Conservation (phyloP, 2,888 invertebrate species). For the Diplazon laetatorius region DNA sequence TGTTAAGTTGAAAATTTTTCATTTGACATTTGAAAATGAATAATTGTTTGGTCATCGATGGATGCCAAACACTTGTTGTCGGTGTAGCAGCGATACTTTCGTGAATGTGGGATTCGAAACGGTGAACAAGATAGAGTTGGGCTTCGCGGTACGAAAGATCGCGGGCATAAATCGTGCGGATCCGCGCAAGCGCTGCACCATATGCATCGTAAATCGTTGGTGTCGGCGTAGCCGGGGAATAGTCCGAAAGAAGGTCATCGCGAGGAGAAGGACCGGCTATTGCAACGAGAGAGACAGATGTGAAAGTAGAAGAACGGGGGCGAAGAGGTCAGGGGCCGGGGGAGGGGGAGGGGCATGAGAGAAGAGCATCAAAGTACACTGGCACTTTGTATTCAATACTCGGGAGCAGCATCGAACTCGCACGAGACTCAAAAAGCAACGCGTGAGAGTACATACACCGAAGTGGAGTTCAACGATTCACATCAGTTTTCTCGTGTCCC, state of each 20-base stretch:
- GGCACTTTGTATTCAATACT: constrained; percentile 59
- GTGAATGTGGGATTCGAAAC: constrained; percentile 53
- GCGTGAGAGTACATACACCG: constrained; percentile 1
- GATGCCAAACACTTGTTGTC: too few relatives aligned
- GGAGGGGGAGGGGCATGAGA: constrained; percentile 31
- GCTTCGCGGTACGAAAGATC: constrained; percentile 49
- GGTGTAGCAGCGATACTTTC: constrained; percentile 23
- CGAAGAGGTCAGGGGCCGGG: neutral
- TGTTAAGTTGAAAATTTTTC: too few relatives aligned
- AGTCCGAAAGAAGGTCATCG: constrained; percentile 60
- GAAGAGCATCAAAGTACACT: constrained; percentile 48
- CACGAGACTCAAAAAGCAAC: constrained; percentile 39
- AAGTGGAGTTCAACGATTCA: constrained; percentile 52
- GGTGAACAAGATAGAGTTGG: constrained; percentile 29
- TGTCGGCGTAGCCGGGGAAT: constrained; percentile 24
- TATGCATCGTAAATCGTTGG: constrained; percentile 63
- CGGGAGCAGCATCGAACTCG: constrained; percentile 40
- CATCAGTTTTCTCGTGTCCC: constrained; percentile 44
- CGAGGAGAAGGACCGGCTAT: constrained; percentile 43
- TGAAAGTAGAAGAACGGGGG: too few relatives aligned
- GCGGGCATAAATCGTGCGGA: constrained; percentile 54
- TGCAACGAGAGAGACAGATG: constrained; percentile 13
- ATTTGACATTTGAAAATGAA: too few relatives aligned
- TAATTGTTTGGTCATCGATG: too few relatives aligned
- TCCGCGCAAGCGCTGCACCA: constrained; percentile 50